A percentile compares a stretch with the other conserved stretches of the same genome.
phyloP scores from a whole-genome alignment of 2,888 invertebrate species.

The Sabellastarte sp. region DNA sequence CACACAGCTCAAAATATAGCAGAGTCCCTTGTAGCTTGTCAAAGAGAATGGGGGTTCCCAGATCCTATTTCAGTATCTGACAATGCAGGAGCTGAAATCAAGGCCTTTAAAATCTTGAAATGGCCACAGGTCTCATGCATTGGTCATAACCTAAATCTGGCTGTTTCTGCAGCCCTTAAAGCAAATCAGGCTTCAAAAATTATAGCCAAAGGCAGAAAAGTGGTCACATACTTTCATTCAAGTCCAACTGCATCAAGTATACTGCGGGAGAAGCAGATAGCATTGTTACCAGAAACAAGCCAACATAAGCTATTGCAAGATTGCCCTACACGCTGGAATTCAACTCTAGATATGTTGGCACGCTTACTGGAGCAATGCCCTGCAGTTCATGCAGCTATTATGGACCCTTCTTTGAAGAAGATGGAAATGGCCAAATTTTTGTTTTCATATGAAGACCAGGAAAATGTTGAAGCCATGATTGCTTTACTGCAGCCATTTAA shows the following conservation, averaged over 20 bases:
- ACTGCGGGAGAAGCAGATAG: not conserved
- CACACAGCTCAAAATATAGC: not conserved
- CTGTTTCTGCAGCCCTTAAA: not conserved
- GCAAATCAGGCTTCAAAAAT: not conserved
- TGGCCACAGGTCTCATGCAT: not conserved
- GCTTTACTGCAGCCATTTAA: not conserved
- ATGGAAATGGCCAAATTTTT: not conserved
- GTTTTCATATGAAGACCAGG: not conserved
- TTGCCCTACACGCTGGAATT: not conserved
- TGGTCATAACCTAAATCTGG: not conserved
- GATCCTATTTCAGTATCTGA: not conserved
- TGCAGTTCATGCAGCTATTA: not conserved
- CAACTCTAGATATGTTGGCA: not conserved
- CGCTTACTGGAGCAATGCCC: not conserved
- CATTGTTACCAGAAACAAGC: not conserved
- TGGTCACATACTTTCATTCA: not conserved
- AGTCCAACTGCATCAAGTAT: not conserved
- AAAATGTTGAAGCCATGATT: not conserved
- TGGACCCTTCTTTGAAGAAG: not conserved
- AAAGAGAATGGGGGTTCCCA: not conserved
- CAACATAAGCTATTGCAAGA: not conserved
- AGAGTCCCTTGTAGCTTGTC: not conserved
- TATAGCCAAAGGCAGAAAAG: not conserved
- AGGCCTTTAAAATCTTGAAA: not conserved
- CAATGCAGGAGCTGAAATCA: not conserved